Percentiles rank a stretch among this genome's conserved stretches.
Conservation (phyloP, 2,113 vertebrate species). For the Chaetorhynchus papuensis region DNA sequence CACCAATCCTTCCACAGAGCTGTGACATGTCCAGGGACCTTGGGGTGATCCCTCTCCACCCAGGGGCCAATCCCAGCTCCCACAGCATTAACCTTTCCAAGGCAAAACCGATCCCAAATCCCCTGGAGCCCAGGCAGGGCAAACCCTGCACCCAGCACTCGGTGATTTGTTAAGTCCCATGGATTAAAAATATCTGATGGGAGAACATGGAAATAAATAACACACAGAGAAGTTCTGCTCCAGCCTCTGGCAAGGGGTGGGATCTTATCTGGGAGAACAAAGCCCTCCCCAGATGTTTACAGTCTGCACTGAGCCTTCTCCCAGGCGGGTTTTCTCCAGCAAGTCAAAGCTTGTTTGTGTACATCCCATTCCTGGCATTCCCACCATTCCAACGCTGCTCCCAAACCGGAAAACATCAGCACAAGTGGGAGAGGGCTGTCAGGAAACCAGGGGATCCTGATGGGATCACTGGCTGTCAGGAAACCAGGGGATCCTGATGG, state of each 20-base stretch:
- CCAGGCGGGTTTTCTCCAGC: constrained; percentile 8
- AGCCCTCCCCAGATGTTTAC: constrained; percentile 39
- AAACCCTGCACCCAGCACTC: background rate
- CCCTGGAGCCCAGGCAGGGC: background rate
- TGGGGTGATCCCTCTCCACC: background rate
- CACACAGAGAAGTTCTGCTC: background rate
- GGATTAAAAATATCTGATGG: constrained; percentile 3
- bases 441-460: background rate
- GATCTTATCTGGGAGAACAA: constrained; percentile 56
- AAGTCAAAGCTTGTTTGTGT: constrained; percentile 51
- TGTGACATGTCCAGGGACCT: background rate
- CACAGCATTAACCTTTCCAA: background rate
- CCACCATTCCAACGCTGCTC: background rate
- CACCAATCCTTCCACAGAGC: background rate
- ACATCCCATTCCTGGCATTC: constrained; percentile 20
- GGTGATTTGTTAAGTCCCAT: background rate
- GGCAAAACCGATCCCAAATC: background rate
- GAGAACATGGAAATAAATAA: background rate
- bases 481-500: background rate
- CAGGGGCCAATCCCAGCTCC: background rate
- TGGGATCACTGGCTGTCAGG: background rate
- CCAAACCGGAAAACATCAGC: background rate
- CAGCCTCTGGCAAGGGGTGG: background rate
- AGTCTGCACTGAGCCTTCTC: background rate
- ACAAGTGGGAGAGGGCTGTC: background rate